A percentile compares a stretch with the other conserved stretches of the same genome.
These are phyloP conservation scores for Drosophila meridiana DNA, from an alignment of 2,888 invertebrate genomes.

Conservation along the genomic window DNA sequence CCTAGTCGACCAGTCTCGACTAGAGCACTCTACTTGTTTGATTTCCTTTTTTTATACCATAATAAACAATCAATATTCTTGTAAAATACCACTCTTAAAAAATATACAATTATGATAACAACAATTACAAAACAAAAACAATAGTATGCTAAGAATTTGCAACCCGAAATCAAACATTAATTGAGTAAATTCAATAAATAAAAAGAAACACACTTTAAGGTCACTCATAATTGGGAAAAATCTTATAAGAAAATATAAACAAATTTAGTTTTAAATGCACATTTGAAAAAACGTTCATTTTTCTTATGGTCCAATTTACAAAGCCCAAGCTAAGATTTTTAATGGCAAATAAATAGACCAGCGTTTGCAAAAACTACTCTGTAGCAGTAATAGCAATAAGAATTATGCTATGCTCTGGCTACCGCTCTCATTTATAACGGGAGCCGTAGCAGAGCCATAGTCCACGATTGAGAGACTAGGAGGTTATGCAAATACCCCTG, in stretches of 20 bases:
- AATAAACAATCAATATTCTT: constrained; percentile 6
- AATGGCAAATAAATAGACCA: constrained; percentile 36
- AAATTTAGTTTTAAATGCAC: constrained; percentile 23
- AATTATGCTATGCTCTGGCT: too few species aligned
- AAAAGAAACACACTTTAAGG: constrained; percentile 85
- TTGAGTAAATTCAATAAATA: constrained; percentile 38
- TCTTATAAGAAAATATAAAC: constrained; percentile 73
- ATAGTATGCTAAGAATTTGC: constrained; percentile 8
- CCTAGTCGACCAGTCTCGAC: too few species aligned
- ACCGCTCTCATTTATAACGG: too few species aligned
- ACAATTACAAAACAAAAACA: constrained; percentile 5
- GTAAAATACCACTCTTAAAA: constrained; percentile 15
- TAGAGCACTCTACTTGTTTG: too few species aligned
- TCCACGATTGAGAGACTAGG: too few species aligned
- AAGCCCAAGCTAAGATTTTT: not conserved
- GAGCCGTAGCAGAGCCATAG: too few species aligned
- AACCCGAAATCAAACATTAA: constrained; percentile 30
- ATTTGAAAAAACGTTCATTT: constrained; percentile 6
- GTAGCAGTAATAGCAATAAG: too few species aligned
- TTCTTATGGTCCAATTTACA: constrained; percentile 43
- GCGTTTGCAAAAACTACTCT: too few species aligned
- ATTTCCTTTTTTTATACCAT: not conserved
- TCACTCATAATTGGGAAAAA: constrained; percentile 85
- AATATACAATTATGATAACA: constrained; percentile 20
- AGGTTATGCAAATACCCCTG: too few species aligned